Conservation (phyloP, 1,140 invertebrate genomes). For the Caenorhabditis latens region DNA sequence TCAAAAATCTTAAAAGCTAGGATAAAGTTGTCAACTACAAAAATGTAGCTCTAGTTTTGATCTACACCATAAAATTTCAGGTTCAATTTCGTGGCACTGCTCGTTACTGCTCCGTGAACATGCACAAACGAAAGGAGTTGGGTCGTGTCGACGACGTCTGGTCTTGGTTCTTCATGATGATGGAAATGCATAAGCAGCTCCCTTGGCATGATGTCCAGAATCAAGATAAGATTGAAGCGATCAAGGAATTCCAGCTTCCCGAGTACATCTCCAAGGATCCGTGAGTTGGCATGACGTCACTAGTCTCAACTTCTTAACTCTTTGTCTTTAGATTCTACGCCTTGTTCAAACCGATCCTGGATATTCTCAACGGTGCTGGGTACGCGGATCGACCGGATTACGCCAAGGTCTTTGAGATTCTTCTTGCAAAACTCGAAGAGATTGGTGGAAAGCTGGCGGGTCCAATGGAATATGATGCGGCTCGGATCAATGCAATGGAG, state of each 20-base stretch:
- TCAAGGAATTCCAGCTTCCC: background rate
- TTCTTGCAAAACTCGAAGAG: background rate
- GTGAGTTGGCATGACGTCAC: too few species aligned
- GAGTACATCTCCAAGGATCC: background rate
- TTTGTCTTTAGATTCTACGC: background rate
- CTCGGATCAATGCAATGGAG: background rate
- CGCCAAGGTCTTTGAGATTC: background rate
- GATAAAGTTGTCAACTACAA: too few species aligned
- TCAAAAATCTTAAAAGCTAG: too few species aligned
- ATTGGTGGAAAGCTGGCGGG: slow-evolving; percentile 24
- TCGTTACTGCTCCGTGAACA: slow-evolving; percentile 97
- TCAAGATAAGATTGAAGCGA: background rate
- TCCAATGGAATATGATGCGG: slow-evolving; percentile 19
- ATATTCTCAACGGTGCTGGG: background rate
- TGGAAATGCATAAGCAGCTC: slow-evolving; percentile 33
- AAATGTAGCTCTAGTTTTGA: too few species aligned
- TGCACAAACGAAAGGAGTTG: slow-evolving; percentile 90
- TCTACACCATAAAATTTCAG: background rate
- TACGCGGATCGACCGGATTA: slow-evolving; percentile 14
- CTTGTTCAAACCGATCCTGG: background rate
- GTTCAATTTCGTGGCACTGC: slow-evolving; percentile 87
- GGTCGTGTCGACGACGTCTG: slow-evolving; percentile 89
- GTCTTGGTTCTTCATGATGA: slow-evolving; percentile 77
- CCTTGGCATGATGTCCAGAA: background rate
- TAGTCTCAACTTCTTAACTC: too few species aligned